A percentile compares a stretch with the other conserved stretches of the same genome.
These are phyloP conservation scores for Heliconius hewitsoni DNA, from an alignment of 1,140 invertebrate species.

Conservation along the genomic window DNA sequence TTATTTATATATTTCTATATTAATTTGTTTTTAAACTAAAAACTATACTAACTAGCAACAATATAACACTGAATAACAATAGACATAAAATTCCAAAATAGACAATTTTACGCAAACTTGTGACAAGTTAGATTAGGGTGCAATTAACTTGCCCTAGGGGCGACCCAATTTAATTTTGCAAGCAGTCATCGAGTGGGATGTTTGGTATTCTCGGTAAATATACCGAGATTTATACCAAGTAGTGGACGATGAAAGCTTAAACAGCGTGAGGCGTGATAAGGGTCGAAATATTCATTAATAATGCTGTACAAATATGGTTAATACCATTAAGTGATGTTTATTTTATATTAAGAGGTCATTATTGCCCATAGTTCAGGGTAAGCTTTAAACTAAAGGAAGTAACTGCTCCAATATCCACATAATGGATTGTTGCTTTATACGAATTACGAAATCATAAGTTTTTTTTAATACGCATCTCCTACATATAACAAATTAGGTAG, in stretches of 20 bases:
- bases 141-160: constrained; percentile 62
- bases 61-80: too few species aligned
- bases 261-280: neutral
- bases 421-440: neutral
- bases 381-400: neutral
- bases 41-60: too few species aligned
- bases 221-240: constrained; percentile 30
- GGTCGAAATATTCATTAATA: neutral
- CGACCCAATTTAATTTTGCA: constrained; percentile 58
- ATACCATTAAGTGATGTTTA: neutral
- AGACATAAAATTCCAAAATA: constrained; percentile 5
- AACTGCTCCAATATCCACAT: neutral
- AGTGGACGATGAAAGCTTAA: constrained; percentile 1
- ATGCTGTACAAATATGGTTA: neutral
- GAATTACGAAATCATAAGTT: too few species aligned
- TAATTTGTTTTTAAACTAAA: too few species aligned
- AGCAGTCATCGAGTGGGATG: constrained; percentile 56
- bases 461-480: too few species aligned
- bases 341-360: neutral
- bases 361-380: neutral
- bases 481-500: too few species aligned
- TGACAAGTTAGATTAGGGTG: constrained; percentile 67
- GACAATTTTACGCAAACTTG: constrained; percentile 43
- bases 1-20: too few species aligned
- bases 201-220: constrained; percentile 29